Base-by-base conservation (phyloP, 2,113 vertebrate genomes). In the Oncorhynchus gorbuscha region DNA sequence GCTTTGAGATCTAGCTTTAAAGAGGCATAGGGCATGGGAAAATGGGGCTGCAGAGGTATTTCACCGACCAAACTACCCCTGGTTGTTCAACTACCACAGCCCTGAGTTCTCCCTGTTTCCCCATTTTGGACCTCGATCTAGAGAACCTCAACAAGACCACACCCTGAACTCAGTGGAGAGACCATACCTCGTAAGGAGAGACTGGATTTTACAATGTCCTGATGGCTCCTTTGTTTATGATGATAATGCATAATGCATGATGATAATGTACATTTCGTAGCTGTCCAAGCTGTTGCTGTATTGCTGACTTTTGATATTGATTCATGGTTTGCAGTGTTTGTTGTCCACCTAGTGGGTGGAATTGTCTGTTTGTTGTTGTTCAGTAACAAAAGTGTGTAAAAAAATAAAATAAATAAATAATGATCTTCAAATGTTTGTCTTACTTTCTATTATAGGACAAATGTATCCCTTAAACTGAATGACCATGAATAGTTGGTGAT, bases 21-120 rank as follows among this genome's bases (percentile, higher is more conserved):
- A 99, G 98, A 98, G 94, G 97, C 94, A 94, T 98, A 97, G 81
- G 87, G 97, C 97, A 99, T 99, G 96, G 98, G 98, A 98, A 97
- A 96, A 97, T 90, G 97, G 98, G 92, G 97, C 95, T 81, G 73
- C 86, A 83, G 94, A 95, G 94, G 89, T 95, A 84, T 93, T 93
- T 89, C 90, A 71, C 79, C 35, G 39, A 62, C 39, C 0, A 45
- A 45, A 45, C 59, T 62, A 62, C 16, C 18, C 59, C 59, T 62
- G 20, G 9, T 45, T 45, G 39, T n/a, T 11, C 59, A 55, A 22
- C 59, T 9, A 62, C 20, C 67, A 6, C 67, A 32, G 20, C 30
- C 32, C 8, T 1, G 8, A 35, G 67, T 30, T 20, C 30, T 69
- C 28, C 32, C 30, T 4, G 18, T 20, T 69, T 32, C 18, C 66